A percentile compares a stretch with the other conserved stretches of the same genome.
Evolutionary conservation across 2,797 vertebrate species (phyloP).

Genomic region (Moxostoma hubbsi): DNA sequence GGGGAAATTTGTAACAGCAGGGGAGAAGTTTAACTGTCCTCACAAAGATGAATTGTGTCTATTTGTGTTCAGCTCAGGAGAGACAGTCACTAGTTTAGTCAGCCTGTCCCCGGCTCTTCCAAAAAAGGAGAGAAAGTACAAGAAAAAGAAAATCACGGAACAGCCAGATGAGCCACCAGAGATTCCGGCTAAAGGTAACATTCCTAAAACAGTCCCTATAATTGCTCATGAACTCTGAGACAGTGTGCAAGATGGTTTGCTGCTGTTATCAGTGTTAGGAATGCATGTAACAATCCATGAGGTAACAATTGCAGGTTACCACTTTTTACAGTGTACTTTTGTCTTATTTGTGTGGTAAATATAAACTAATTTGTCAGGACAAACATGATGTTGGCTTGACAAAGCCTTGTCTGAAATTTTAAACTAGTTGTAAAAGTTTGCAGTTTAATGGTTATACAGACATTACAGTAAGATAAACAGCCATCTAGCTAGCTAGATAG

Average conservation of each 20-base stretch:
- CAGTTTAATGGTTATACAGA: neutral
- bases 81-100: conserved; percentile 86
- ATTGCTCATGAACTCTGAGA: neutral
- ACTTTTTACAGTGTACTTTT: too few relatives aligned
- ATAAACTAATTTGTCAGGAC: too few relatives aligned
- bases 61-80: conserved; percentile 81
- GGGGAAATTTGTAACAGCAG: neutral
- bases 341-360: too few relatives aligned
- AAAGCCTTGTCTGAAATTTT: too few relatives aligned
- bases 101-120: conserved; percentile 85
- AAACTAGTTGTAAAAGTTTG: neutral
- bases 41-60: neutral
- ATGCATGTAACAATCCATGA: too few relatives aligned
- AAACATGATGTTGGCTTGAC: too few relatives aligned
- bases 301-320: too few relatives aligned
- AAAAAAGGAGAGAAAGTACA: conserved; percentile 85
- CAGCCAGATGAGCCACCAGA: conserved; percentile 85
- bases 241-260: neutral
- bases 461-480: too few relatives aligned
- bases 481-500: too few relatives aligned
- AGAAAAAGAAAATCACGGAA: conserved; percentile 80
- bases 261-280: too few relatives aligned
- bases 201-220: neutral
- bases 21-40: neutral
- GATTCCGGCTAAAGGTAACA: conserved; percentile 91